Evolutionary conservation across 2,888 invertebrate genomes (phyloP), one percentile per base, ranked within the genome.

Genomic region (Sphinx pinastri): DNA sequence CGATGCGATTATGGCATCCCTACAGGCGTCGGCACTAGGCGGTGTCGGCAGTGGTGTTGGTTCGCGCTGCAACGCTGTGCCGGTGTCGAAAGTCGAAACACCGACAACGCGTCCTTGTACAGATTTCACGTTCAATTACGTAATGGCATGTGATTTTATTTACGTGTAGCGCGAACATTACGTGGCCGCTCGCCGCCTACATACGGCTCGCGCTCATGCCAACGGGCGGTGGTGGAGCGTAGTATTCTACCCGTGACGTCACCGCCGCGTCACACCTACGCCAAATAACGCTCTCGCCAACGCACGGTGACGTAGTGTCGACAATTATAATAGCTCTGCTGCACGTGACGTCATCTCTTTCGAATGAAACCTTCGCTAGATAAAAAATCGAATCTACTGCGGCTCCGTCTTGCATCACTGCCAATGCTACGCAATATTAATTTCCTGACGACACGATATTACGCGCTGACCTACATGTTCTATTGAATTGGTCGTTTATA

Each of bases 81-180:
- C 74, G 78, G 80, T 92, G 90, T 90, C 80, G 90, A 91, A 92
- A 92, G 90, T 90, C 80, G 90, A 91, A 92, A 92, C 84, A 74
- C 81, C 76, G 76, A 78, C 81, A 79, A 78, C 74, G 84, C 82
- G 92, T 90, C 93, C 91, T 92, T 92, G 92, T 82, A 85, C 86
- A 89, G 88, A 92, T 91, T 92, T 92, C 89, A 90, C 89, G 89
- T 91, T 87, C 86, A 87, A 86, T 92, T 90, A 88, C 91, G 88
- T 89, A 91, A 91, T 77, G 76, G 79, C 77, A 76, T 81, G 80
- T 76, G 78, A 84, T 86, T 87, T 85, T 87, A 88, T 88, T 88
- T 88, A 88, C 88, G 86, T 84, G 83, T 80, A 77, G 77, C 79
- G 80, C 75, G 79, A 81, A 78, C 79, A 79, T 81, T 84, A 84